phyloP scores from a whole-genome alignment of 2,113 vertebrate genomes.

The Tyto alba region DNA sequence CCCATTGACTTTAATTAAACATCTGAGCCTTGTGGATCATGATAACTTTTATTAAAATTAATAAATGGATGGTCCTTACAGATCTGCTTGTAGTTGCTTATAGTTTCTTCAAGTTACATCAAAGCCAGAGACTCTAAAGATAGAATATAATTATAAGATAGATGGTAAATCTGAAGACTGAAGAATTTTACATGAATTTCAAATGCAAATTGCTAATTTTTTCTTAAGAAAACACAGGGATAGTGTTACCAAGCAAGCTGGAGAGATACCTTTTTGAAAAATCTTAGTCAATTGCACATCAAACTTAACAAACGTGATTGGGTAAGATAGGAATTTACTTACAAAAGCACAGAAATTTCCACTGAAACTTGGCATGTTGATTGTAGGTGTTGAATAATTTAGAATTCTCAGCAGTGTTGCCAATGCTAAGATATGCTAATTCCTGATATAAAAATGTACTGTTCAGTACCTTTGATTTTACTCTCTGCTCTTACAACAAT shows the following conservation, averaged over 20 bases:
- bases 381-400: conserved; percentile 18
- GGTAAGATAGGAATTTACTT: neutral
- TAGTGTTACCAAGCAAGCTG: neutral
- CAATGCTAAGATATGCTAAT: neutral
- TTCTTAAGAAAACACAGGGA: neutral
- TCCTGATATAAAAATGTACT: neutral
- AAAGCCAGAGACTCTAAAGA: neutral
- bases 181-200: neutral
- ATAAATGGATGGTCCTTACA: neutral
- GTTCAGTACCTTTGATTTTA: neutral
- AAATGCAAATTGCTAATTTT: neutral
- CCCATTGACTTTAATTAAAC: conserved; percentile 6
- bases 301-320: neutral
- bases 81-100: neutral
- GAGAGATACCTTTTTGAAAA: neutral
- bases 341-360: neutral
- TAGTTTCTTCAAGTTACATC: neutral
- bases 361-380: neutral
- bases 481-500: neutral
- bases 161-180: neutral
- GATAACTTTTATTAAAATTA: conserved; percentile 14
- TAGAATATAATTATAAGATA: neutral
- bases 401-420: neutral
- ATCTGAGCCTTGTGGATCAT: neutral
- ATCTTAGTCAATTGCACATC: neutral